Evolutionary conservation across 1,140 invertebrate species (phyloP), one percentile per base, ranked within the genome.

Genomic region (Caligus rogercresseyi): DNA sequence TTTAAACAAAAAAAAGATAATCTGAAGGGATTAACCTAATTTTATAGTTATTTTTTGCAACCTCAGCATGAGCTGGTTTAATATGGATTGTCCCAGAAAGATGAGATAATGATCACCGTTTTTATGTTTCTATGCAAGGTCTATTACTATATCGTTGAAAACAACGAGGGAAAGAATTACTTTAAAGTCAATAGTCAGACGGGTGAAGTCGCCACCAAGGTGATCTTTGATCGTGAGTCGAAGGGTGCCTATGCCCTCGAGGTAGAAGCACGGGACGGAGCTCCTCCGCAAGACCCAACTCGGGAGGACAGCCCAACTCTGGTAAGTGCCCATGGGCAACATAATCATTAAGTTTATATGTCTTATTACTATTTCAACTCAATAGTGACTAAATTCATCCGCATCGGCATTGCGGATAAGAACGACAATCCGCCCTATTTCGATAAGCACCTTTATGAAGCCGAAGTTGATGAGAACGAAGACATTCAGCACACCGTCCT

Each of bases 391-490:
- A 78, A 78, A 68, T 77, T 76, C 66, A 77, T 78, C 58, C 72
- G 77, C 52, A 78, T 78, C 65, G 74, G 74, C 7, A 78, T 81
- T 25, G 75, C 75, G 4, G 79, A 96, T 76, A 94, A 93, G 79
- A 96, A 97, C 82, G 91, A 97, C 79, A 96, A 95, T 75, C 70
- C 74, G 53, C 92, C 92, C 43, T 94, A 91, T 74, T 97, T 97
- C 78, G 89, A 93, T 76, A 90, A 96, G 74, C 82, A 83, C 66
- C 79, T 93, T 67, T 98, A 96, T 77, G 89, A 93, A 75, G 90
- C 91, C 65, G 88, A 92, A 74, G 91, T 97, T 67, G 87, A 92
- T 74, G 93, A 97, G 74, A 94, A 95, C 82, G 90, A 95, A 74
- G 90, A 94, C 73, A 92, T 94, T 68, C 89, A 94, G 69, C 88